Evolutionary conservation across 2,797 vertebrate species (phyloP), one percentile per base, ranked within the genome.

Genomic region (Anas bahamensis): DNA sequence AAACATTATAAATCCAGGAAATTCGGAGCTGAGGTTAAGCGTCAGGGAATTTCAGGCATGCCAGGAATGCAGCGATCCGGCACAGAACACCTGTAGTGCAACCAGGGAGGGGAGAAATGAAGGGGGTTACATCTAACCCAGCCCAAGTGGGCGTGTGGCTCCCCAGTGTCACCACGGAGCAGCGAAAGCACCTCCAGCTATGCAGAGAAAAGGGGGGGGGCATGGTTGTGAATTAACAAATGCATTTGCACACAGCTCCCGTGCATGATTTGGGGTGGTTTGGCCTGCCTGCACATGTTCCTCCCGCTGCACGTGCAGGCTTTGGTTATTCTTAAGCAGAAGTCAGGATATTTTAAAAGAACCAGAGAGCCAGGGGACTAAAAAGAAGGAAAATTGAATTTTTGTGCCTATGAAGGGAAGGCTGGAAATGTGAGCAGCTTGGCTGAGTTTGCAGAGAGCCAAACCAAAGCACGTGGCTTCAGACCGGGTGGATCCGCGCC

Each of bases 31-130:
- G 91, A 61, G 74, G 76, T 91, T 94, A 91, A 92, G 53, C 77
- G 1, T 72, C 71, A 89, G 72, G 79, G 92, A 96, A 96, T 94
- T 42, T 13, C 88, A 86, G 80, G 88, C 88, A 96, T 16, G 89
- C 26, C 48, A 84, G 83, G 91, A 96, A 96, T 91, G 94, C 89
- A 88, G 71, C 37, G 74, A 86, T 81, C 85, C 81, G 73, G 85
- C 94, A 69, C 66, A 64, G 28, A 80, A 87, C 94, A 96, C 94
- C 94, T 96, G 93, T 60, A 83, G 74, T 3, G 37, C 60, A 68
- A 69, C 10, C 63, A 35, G 64, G 26, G 65, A 53, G 35, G 42
- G 63, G 17, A 84, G 48, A 56, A 85, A 69, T n/a, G 41, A 44
- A 66, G 23, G 1, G 9, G 50, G 21, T 52, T 31, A 12, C 16